Conservation (phyloP, 2,888 invertebrate genomes). For the Creontiades dilutus region DNA sequence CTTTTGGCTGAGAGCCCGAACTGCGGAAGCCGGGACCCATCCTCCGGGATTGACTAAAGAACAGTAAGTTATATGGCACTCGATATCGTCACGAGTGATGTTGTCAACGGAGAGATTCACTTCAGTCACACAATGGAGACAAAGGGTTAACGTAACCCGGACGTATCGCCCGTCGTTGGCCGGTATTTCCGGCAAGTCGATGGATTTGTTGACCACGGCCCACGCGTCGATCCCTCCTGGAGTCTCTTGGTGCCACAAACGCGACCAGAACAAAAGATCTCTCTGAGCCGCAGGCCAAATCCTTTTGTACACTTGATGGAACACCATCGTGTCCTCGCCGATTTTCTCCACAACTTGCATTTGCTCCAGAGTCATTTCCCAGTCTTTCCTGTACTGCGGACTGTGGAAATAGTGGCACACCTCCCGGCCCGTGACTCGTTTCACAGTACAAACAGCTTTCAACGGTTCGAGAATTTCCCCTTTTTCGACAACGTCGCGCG, state of each 20-base stretch:
- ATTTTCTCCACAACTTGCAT: conserved; percentile 95
- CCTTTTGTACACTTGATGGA: conserved; percentile 97
- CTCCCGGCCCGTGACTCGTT: conserved; percentile 97
- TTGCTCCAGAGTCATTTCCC: conserved; percentile 97
- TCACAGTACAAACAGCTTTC: conserved; percentile 97
- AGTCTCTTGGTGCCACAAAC: conserved; percentile 85
- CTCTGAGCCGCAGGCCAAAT: conserved; percentile 99
- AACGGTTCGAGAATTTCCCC: conserved; percentile 98
- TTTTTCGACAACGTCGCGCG: conserved; percentile 94
- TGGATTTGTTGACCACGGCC: conserved; percentile 98
- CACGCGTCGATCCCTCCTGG: conserved; percentile 90
- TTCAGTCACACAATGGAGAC: conserved; percentile 94
- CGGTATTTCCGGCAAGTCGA: conserved; percentile 90
- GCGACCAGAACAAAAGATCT: conserved; percentile 99
- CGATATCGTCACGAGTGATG: conserved; percentile 90
- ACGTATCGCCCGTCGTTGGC: conserved; percentile 93
- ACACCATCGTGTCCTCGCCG: conserved; percentile 92
- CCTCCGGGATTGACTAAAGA: conserved; percentile 99
- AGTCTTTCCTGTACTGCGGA: conserved; percentile 95
- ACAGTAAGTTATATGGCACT: conserved; percentile 98
- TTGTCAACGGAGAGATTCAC: conserved; percentile 87
- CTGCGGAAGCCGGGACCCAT: conserved; percentile 98
- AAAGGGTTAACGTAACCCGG: conserved; percentile 95
- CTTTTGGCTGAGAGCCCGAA: conserved; percentile 97
- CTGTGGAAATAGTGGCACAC: conserved; percentile 99